Percentiles rank a stretch among this genome's conserved stretches.
Conservation (phyloP, 1,140 invertebrate genomes). For the Berghia stephanieae region DNA sequence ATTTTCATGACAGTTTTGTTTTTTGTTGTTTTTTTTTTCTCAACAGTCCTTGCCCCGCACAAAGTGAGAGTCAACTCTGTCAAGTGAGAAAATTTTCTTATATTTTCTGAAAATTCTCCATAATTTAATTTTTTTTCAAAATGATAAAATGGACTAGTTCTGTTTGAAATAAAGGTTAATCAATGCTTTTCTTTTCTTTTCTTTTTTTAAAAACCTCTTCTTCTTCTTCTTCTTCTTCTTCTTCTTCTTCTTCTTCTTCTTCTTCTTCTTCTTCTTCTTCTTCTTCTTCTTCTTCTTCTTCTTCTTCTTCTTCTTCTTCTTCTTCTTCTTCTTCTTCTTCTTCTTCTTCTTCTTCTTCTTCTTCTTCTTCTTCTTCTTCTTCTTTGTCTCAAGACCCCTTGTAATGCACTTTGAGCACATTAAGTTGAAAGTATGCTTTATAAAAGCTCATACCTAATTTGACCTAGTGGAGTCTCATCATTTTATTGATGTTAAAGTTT, state of each 20-base stretch:
- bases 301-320: slow-evolving; percentile 8
- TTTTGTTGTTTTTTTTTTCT: slow-evolving; percentile 3
- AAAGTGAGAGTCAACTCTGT: slow-evolving; percentile 30
- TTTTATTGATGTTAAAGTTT: too few relatives aligned
- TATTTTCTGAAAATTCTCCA: not conserved
- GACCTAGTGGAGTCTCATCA: too few relatives aligned
- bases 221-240: not conserved
- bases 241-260: slow-evolving; percentile 2
- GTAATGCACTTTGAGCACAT: too few relatives aligned
- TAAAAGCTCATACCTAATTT: too few relatives aligned
- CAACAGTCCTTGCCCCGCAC: slow-evolving; percentile 18
- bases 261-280: not conserved
- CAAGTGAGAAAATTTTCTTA: not conserved
- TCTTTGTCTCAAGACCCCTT: too few relatives aligned
- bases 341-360: slow-evolving; percentile 8
- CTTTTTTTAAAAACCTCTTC: not conserved
- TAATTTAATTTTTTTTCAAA: not conserved
- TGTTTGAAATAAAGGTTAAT: too few relatives aligned
- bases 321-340: slow-evolving; percentile 9
- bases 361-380: not conserved
- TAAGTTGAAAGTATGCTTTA: too few relatives aligned
- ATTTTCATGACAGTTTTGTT: not conserved
- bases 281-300: slow-evolving; percentile 8
- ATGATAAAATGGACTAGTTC: too few relatives aligned
- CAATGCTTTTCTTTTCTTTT: not conserved